Evolutionary conservation across 2,113 vertebrate species (phyloP).

Genomic region (Cettia cetti): DNA sequence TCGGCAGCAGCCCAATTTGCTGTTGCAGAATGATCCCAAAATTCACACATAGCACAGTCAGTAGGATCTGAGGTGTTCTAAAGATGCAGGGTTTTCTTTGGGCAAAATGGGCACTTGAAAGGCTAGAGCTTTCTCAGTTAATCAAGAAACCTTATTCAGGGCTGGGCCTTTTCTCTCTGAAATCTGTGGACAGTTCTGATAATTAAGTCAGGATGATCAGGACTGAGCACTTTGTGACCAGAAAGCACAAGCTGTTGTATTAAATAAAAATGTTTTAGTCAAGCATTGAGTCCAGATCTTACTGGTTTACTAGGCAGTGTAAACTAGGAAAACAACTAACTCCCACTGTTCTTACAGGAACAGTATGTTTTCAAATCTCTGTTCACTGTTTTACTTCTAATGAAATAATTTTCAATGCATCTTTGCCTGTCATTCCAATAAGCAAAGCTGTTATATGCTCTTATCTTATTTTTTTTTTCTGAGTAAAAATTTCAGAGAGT

Average conservation of each 20-base stretch:
- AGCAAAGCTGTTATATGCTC: background rate
- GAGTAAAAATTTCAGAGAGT: background rate
- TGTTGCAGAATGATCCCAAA: background rate
- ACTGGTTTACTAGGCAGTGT: background rate
- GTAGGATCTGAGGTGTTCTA: background rate
- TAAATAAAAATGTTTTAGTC: background rate
- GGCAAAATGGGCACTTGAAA: background rate
- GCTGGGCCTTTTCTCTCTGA: background rate
- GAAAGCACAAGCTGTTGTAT: background rate
- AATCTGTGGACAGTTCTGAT: background rate
- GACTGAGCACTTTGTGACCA: background rate
- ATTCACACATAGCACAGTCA: background rate
- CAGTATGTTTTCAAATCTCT: background rate
- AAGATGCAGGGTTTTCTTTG: background rate
- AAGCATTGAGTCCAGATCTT: background rate
- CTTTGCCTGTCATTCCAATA: background rate
- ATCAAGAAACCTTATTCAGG: background rate
- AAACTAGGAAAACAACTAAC: background rate
- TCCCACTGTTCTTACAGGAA: background rate
- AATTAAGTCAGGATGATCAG: background rate
- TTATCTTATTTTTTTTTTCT: background rate
- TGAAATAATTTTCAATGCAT: background rate
- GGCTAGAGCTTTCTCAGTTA: background rate
- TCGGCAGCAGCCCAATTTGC: fast-evolving
- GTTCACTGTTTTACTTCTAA: background rate